Conservation (phyloP, 1,140 invertebrate species). For the Phymastichus coffea region DNA sequence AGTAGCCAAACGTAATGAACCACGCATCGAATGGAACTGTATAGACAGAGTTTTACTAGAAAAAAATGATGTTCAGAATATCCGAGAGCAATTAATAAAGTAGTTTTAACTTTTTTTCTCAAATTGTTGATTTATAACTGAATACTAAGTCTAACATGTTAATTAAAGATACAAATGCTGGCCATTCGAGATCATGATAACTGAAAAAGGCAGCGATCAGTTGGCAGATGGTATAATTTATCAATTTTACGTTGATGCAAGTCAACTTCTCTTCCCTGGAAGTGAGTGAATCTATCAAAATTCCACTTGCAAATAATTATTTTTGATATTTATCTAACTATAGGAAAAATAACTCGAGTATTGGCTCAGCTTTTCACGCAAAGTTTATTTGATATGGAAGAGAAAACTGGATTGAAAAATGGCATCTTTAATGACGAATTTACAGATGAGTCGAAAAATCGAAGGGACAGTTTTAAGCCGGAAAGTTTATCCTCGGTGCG, state of each 20-base stretch:
- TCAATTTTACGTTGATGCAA: slow-evolving; percentile 40
- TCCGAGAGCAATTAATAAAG: slow-evolving; percentile 35
- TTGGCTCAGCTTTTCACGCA: slow-evolving; percentile 32
- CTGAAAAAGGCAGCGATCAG: not conserved
- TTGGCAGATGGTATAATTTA: too few relatives aligned
- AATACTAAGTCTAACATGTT: too few relatives aligned
- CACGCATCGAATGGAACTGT: slow-evolving; percentile 43
- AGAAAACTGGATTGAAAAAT: slow-evolving; percentile 31
- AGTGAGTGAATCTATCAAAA: slow-evolving; percentile 33
- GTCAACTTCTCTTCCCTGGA: slow-evolving; percentile 41
- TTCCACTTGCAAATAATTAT: not conserved
- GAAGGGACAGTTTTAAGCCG: too few relatives aligned
- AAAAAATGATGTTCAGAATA: slow-evolving; percentile 4
- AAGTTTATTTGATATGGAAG: slow-evolving; percentile 23
- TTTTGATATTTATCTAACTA: not conserved
- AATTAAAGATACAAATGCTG: slow-evolving; percentile 37
- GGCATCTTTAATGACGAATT: slow-evolving; percentile 29
- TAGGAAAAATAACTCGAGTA: slow-evolving; percentile 31
- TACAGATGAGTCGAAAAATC: too few relatives aligned
- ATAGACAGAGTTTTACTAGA: slow-evolving; percentile 32
- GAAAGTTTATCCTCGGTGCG: too few relatives aligned
- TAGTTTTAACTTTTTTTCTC: too few relatives aligned
- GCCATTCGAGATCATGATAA: slow-evolving; percentile 38
- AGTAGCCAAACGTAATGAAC: slow-evolving; percentile 15
- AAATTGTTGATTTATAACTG: too few relatives aligned